A percentile compares a stretch with the other conserved stretches of the same genome.
These are phyloP conservation scores for Halocynthia aurantium DNA, from an alignment of 23 tunicate species.

Conservation along the genomic window DNA sequence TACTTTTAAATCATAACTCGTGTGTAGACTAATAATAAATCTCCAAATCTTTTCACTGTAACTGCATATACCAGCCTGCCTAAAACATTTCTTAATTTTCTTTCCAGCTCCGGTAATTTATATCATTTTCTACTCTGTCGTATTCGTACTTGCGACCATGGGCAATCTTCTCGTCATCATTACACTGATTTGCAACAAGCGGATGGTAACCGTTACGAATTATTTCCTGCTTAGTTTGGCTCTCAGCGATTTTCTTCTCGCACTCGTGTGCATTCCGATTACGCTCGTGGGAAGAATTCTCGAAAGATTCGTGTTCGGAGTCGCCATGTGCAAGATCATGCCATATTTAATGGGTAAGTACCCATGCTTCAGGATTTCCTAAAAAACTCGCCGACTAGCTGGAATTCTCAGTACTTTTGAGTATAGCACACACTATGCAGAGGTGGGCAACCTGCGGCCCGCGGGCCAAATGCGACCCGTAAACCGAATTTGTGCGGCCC, in stretches of 20 bases:
- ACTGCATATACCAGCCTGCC: too few relatives aligned
- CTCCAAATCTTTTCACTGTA: too few relatives aligned
- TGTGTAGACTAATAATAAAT: too few relatives aligned
- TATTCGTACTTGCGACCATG: slow-evolving; percentile 42
- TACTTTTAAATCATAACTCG: too few relatives aligned
- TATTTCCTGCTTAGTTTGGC: slow-evolving; percentile 76
- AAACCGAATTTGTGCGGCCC: too few relatives aligned
- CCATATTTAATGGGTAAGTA: slow-evolving; percentile 72
- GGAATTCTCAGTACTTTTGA: too few relatives aligned
- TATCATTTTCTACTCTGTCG: slow-evolving; percentile 36
- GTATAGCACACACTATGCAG: too few relatives aligned
- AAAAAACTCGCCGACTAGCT: too few relatives aligned
- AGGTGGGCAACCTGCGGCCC: too few relatives aligned
- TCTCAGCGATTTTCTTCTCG: slow-evolving; percentile 70
- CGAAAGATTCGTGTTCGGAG: slow-evolving; percentile 67
- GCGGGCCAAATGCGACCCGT: too few relatives aligned
- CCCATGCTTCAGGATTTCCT: background rate
- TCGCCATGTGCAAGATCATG: slow-evolving; percentile 51
- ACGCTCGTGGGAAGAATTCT: slow-evolving; percentile 54
- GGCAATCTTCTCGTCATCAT: slow-evolving; percentile 72
- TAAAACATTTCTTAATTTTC: too few relatives aligned
- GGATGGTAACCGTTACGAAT: slow-evolving; percentile 72
- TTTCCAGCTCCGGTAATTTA: background rate
- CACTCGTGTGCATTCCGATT: slow-evolving; percentile 74
- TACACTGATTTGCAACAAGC: slow-evolving; percentile 46